Percentiles rank a stretch among this genome's conserved stretches.
Conservation (phyloP, 1,140 invertebrate species). For the Heliconius hewitsoni region DNA sequence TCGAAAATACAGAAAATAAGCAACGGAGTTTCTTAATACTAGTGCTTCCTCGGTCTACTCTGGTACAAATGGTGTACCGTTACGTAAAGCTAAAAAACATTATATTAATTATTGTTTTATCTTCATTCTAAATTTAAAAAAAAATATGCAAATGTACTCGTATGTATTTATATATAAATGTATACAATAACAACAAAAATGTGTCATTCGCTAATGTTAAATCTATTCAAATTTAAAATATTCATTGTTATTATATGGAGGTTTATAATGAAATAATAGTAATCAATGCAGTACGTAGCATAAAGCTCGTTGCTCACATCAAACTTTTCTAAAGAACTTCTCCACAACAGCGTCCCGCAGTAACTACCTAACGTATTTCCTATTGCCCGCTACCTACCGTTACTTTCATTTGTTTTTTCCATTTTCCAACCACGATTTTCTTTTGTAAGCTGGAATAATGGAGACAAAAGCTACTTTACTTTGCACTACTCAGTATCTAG, state of each 20-base stretch:
- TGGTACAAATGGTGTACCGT: no score
- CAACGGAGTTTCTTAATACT: no score
- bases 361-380: not conserved
- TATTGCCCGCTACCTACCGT: not conserved
- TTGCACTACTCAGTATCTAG: not conserved
- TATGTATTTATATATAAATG: not conserved
- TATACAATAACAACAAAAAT: not conserved
- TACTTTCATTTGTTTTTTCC: not conserved
- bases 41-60: no score
- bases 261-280: not conserved
- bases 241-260: not conserved
- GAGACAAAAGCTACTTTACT: constrained; percentile 12
- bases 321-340: constrained; percentile 11
- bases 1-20: no score
- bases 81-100: no score
- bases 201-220: not conserved
- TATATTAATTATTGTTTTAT: no score
- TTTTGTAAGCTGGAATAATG: constrained; percentile 12
- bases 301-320: not conserved
- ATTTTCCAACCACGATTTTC: constrained; percentile 2
- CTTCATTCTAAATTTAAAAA: no score
- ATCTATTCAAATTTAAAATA: not conserved
- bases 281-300: not conserved
- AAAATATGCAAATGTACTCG: no score
- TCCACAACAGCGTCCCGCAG: not conserved